Base-by-base conservation (phyloP, 1,140 invertebrate species). In the Callitettix versicolor region DNA sequence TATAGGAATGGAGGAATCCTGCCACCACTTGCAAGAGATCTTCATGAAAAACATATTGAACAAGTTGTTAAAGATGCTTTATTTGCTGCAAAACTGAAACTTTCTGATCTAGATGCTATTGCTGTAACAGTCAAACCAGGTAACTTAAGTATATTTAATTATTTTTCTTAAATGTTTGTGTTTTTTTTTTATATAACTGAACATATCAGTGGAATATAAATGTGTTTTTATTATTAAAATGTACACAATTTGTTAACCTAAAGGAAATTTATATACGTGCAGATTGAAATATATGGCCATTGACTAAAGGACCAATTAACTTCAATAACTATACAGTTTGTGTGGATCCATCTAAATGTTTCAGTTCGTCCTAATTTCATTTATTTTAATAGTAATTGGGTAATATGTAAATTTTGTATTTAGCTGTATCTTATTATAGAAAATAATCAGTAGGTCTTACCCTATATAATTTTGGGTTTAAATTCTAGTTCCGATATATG, bases 1-100 rank as follows among this genome's bases (percentile, higher is more conserved):
- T n/a, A 30, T n/a, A 92, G 89, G 60, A 77, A 85, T 76, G 95
- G 95, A 26, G 95, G 95, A 34, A 91, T 97, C 43, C 86, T 95
- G 62, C 94, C 94, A 22, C 75, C 84, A 24, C 67, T 94, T 53
- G 94, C 95, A 0, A 73, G 81, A 65, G 77, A 86, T 57, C 68
- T 96, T 34, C 95, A 98, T 69, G 66, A 79, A 52, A 65, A 83
- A 57, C 78, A 91, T 64, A 95, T 98, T 62, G 80, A 83, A 50
- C 53, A 68, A 48, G 80, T 86, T 50, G 89, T 91, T 14, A 72
- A 79, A 51, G 69, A 80, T 56, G 83, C 89, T 30, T 64, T 96
- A 9, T 59, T 70, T 36, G 68, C 73, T 50, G 81, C 90, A 11
- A 72, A 76, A 38, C 42, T 91, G n/a, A 67, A 42, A 24, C 67